These are phyloP conservation scores for Mesitornis unicolor DNA, from an alignment of 2,113 vertebrate genomes.

Conservation along the genomic window DNA sequence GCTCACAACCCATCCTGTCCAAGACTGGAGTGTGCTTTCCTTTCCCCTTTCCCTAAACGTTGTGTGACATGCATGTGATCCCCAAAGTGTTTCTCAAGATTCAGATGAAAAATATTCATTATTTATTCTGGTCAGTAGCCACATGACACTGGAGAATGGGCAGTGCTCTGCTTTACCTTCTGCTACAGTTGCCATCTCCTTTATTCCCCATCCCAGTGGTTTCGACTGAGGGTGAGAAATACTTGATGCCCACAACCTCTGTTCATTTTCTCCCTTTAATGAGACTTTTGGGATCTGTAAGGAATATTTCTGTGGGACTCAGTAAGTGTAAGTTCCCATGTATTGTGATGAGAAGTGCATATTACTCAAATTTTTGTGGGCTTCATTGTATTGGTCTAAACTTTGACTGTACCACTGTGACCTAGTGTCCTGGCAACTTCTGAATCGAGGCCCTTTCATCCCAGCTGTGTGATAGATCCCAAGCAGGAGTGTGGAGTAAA, in stretches of 20 bases:
- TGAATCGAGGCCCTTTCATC: slow-evolving; percentile 57
- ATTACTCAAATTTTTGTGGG: slow-evolving; percentile 59
- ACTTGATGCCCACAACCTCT: slow-evolving; percentile 8
- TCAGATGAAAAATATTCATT: slow-evolving; percentile 9
- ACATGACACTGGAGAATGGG: not conserved
- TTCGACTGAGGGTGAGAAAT: slow-evolving; percentile 21
- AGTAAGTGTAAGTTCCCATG: slow-evolving; percentile 28
- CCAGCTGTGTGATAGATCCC: slow-evolving; percentile 56
- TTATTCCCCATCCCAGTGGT: not conserved
- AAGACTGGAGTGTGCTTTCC: not conserved
- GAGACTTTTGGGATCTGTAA: slow-evolving; percentile 9
- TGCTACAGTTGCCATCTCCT: not conserved
- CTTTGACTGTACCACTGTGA: slow-evolving; percentile 48
- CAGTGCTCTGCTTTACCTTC: slow-evolving; percentile 25
- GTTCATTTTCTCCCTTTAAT: not conserved
- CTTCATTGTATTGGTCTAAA: slow-evolving; percentile 57
- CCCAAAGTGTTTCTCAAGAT: not conserved
- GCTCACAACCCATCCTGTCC: not conserved
- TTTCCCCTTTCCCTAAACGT: not conserved
- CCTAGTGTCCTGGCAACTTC: slow-evolving; percentile 50
- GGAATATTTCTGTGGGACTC: slow-evolving; percentile 2
- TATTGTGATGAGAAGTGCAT: slow-evolving; percentile 49
- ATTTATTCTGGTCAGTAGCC: slow-evolving; percentile 38
- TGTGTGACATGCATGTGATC: not conserved
- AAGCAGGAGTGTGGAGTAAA: slow-evolving; percentile 39